Evolutionary conservation across 2,113 vertebrate genomes (phyloP).

Genomic region (Sturnus vulgaris): DNA sequence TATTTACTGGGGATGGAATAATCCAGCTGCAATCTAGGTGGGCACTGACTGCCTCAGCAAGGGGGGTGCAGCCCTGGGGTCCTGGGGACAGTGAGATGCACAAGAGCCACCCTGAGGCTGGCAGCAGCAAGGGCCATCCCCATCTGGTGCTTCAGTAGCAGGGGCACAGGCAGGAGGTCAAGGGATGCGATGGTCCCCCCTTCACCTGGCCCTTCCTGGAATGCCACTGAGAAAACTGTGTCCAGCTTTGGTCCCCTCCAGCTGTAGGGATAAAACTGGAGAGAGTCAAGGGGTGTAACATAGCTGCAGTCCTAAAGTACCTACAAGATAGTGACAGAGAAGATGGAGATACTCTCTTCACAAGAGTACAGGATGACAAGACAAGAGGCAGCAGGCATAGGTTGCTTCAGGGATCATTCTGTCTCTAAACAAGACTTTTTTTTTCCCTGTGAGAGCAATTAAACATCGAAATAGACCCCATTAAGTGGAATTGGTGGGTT

Average conservation of each 20-base stretch:
- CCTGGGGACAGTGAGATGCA: background rate
- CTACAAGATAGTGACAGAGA: background rate
- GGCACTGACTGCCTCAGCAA: background rate
- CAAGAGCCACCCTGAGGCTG: background rate
- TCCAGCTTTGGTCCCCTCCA: background rate
- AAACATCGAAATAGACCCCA: background rate
- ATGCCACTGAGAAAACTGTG: background rate
- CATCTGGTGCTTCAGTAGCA: background rate
- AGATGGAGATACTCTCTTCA: background rate
- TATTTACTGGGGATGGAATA: background rate
- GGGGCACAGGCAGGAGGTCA: accelerated
- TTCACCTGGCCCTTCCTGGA: background rate
- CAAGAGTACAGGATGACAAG: background rate
- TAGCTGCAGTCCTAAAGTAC: background rate
- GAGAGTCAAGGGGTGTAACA: background rate
- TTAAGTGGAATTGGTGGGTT: background rate
- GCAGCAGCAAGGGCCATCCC: background rate
- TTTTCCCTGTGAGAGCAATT: background rate
- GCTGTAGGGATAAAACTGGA: background rate
- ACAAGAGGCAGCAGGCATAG: background rate
- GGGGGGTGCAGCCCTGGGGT: background rate
- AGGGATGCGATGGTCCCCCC: background rate
- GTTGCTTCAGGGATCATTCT: background rate
- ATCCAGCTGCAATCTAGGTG: background rate
- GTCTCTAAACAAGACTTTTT: background rate